These are phyloP conservation scores for Cephus runcator DNA, from an alignment of 2,888 invertebrate species.

Conservation along the genomic window DNA sequence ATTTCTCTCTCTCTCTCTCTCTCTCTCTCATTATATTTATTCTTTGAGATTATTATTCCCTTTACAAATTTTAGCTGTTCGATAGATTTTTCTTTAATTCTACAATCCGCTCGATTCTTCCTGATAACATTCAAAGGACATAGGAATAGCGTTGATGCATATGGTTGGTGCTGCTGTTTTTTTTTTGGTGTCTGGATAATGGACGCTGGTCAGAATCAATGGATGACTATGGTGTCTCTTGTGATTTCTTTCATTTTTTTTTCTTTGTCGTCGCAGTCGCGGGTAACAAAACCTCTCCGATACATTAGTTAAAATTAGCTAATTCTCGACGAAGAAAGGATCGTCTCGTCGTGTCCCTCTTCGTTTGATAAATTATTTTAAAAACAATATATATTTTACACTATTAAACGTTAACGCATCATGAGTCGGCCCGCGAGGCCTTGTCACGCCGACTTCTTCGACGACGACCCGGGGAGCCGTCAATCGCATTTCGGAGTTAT, in stretches of 20 bases:
- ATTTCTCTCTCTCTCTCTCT: conserved; percentile 44
- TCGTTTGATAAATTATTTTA: neutral
- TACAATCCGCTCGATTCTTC: conserved; percentile 14
- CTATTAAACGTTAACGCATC: neutral
- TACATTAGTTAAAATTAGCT: conserved; percentile 5
- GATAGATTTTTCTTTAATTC: conserved; percentile 14
- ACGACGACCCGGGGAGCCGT: neutral
- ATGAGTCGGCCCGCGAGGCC: neutral
- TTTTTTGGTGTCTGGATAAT: neutral
- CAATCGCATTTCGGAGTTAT: neutral
- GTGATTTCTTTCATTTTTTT: conserved; percentile 6
- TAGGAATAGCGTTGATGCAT: neutral
- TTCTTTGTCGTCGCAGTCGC: conserved; percentile 20
- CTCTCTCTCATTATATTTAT: conserved; percentile 29
- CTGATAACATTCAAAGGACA: neutral
- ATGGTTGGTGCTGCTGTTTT: neutral
- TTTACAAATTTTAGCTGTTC: neutral
- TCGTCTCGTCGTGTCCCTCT: neutral
- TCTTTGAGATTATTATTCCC: neutral
- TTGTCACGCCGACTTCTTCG: neutral
- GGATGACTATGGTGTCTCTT: neutral
- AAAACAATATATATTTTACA: neutral
- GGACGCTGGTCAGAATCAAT: neutral
- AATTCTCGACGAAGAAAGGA: neutral
- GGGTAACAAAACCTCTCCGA: conserved; percentile 9